Conservation (phyloP, 1,140 invertebrate genomes). For the Octopus bimaculoides region DNA sequence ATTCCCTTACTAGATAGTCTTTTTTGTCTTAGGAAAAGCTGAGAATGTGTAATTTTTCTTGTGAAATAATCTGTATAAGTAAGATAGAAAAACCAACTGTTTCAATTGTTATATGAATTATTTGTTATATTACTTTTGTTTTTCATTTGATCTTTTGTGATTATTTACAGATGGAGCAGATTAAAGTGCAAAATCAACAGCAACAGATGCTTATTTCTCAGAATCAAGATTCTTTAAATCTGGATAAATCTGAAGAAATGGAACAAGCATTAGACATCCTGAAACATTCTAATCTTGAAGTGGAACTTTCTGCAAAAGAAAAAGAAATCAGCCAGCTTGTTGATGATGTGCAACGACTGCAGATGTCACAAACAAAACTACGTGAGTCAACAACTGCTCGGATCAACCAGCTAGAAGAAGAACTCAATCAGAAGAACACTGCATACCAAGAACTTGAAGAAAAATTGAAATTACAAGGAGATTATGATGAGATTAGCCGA, state of each 20-base stretch:
- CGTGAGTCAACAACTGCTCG: constrained; percentile 83
- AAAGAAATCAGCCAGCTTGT: constrained; percentile 94
- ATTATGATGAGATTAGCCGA: constrained; percentile 86
- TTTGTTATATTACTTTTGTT: not conserved
- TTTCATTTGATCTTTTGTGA: not conserved
- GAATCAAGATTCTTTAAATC: constrained; percentile 46
- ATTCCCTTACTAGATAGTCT: no score
- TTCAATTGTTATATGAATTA: no score
- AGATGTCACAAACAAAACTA: constrained; percentile 77
- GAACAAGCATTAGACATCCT: constrained; percentile 62
- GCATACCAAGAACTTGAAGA: constrained; percentile 81
- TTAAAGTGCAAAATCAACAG: constrained; percentile 84
- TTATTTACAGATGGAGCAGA: constrained; percentile 74
- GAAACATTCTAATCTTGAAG: constrained; percentile 69
- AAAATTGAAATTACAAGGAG: constrained; percentile 78
- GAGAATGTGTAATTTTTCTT: no score
- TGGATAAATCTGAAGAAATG: constrained; percentile 61
- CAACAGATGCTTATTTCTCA: constrained; percentile 67
- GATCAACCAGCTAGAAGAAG: constrained; percentile 77
- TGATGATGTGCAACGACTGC: constrained; percentile 85
- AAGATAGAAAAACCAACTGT: no score
- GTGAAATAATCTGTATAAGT: no score
- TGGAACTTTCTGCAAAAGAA: constrained; percentile 89
- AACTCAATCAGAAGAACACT: constrained; percentile 81
- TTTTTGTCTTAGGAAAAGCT: no score